Percentiles rank a stretch among this genome's conserved stretches.
phyloP scores from a whole-genome alignment of 2,888 invertebrate genomes.

The Dexiosoma caninum region DNA sequence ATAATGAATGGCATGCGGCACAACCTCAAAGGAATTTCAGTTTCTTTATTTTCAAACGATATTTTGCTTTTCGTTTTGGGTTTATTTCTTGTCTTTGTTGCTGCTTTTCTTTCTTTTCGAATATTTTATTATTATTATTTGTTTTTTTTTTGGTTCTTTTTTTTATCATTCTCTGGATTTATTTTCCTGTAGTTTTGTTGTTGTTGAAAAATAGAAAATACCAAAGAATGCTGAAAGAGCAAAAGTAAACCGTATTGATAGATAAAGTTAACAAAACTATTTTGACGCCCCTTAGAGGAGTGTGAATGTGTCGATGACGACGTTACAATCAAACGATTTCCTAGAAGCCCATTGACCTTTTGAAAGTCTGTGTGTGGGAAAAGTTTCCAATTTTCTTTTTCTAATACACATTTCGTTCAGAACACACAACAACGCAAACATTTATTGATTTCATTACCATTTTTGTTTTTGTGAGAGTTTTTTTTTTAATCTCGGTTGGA shows the following conservation, averaged over 20 bases:
- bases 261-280: slow-evolving; percentile 66
- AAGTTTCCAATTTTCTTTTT: background rate
- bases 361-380: slow-evolving; percentile 56
- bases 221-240: slow-evolving; percentile 2
- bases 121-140: slow-evolving; percentile 8
- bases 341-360: slow-evolving; percentile 62
- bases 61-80: slow-evolving; percentile 17
- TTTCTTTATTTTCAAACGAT: slow-evolving; percentile 46
- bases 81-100: slow-evolving; percentile 27
- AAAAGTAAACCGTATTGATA: slow-evolving; percentile 53
- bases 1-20: slow-evolving; percentile 63
- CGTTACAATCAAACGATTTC: slow-evolving; percentile 57
- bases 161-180: slow-evolving; percentile 30
- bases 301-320: slow-evolving; percentile 62
- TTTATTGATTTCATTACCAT: background rate
- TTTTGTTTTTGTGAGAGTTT: background rate
- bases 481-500: slow-evolving; percentile 57
- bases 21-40: slow-evolving; percentile 57
- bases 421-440: background rate
- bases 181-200: slow-evolving; percentile 22
- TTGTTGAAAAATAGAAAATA: slow-evolving; percentile 5
- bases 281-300: slow-evolving; percentile 64
- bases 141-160: slow-evolving; percentile 18
- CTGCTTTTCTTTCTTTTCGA: background rate
- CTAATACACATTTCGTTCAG: background rate